phyloP scores from a whole-genome alignment of 2,797 vertebrate species.

The Sebastes taczanowskii region DNA sequence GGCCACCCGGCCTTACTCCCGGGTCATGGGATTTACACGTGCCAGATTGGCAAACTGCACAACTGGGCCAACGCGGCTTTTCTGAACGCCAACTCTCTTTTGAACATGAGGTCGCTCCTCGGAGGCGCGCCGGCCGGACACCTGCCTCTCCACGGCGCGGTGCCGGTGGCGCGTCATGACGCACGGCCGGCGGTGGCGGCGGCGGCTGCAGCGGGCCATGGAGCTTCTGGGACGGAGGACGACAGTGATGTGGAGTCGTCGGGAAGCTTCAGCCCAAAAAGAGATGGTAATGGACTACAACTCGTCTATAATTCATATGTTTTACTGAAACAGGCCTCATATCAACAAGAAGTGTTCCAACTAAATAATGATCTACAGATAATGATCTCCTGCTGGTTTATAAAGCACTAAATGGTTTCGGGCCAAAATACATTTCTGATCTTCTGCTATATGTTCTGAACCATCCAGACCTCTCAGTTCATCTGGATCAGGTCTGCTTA shows the following conservation, averaged over 20 bases:
- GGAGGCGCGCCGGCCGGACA: conserved; percentile 88
- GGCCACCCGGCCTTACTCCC: conserved; percentile 94
- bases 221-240: conserved; percentile 84
- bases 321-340: neutral
- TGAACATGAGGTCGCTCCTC: conserved; percentile 94
- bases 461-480: too few species aligned
- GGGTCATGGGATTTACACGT: conserved; percentile 98
- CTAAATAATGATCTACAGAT: neutral
- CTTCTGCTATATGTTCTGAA: too few species aligned
- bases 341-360: neutral
- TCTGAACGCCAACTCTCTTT: conserved; percentile 93
- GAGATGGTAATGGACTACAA: conserved; percentile 85
- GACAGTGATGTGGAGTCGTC: conserved; percentile 90
- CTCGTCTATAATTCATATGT: neutral
- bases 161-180: conserved; percentile 78
- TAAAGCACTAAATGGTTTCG: too few species aligned
- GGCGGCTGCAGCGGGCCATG: conserved; percentile 58
- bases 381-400: too few species aligned
- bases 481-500: neutral
- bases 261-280: conserved; percentile 90
- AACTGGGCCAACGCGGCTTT: conserved; percentile 98
- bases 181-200: conserved; percentile 75
- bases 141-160: conserved; percentile 85
- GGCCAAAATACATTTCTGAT: too few species aligned
- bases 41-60: conserved; percentile 97